Conservation (phyloP, 2,113 vertebrate species). For the Mirza zaza region DNA sequence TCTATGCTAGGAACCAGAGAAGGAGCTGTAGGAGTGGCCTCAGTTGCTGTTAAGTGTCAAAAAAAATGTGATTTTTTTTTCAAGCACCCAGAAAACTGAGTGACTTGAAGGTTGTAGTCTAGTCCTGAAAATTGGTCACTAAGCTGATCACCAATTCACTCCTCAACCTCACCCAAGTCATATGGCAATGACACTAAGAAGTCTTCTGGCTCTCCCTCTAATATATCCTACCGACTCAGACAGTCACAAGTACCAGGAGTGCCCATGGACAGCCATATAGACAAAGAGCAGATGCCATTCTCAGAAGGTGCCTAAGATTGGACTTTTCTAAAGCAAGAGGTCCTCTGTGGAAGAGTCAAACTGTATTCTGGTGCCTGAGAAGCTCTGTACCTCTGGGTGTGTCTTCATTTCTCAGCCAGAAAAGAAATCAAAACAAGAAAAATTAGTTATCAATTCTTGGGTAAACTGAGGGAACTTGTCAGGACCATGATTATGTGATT, state of each 20-base stretch:
- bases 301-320: neutral
- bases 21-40: neutral
- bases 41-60: neutral
- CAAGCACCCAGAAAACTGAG: neutral
- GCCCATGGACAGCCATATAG: neutral
- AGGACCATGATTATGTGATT: neutral
- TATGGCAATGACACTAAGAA: neutral
- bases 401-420: neutral
- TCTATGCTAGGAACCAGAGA: neutral
- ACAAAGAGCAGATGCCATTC: neutral
- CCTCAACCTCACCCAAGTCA: neutral
- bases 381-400: neutral
- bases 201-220: neutral
- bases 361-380: neutral
- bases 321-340: neutral
- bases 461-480: neutral
- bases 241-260: neutral
- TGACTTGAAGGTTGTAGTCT: neutral
- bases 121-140: neutral
- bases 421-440: neutral
- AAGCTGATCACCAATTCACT: neutral
- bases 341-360: neutral
- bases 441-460: neutral
- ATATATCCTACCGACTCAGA: neutral
- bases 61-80: neutral